phyloP scores from a whole-genome alignment of 2,888 invertebrate species.

The Drosophila multiciliata region DNA sequence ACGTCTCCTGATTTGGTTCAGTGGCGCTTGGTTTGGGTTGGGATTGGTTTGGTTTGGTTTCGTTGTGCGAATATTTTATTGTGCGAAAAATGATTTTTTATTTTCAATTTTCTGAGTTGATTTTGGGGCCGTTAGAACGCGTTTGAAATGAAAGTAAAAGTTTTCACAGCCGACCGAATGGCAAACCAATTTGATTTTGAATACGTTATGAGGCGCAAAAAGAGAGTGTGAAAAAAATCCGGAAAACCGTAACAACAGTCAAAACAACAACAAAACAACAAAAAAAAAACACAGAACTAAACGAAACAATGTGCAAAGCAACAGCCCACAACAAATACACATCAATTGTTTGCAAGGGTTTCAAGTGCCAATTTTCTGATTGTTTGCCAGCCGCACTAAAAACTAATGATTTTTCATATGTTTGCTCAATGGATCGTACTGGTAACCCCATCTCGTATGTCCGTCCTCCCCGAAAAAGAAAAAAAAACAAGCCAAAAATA shows the following conservation, averaged over 20 bases:
- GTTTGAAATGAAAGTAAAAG: constrained; percentile 70
- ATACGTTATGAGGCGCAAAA: constrained; percentile 81
- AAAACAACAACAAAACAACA: constrained; percentile 18
- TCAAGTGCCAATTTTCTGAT: constrained; percentile 77
- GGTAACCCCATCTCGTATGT: neutral
- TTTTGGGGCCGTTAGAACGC: constrained; percentile 41
- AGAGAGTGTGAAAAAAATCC: constrained; percentile 74
- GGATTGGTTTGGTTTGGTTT: constrained; percentile 20
- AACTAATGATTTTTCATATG: constrained; percentile 82
- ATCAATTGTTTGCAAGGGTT: constrained; percentile 68
- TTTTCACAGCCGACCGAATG: constrained; percentile 63
- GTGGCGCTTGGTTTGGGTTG: constrained; percentile 11
- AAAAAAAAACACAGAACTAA: constrained; percentile 1
- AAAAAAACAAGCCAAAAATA: constrained; percentile 24
- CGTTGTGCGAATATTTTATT: constrained; percentile 76
- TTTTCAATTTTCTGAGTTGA: constrained; percentile 68
- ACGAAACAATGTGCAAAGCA: constrained; percentile 21
- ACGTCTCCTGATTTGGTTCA: constrained; percentile 20
- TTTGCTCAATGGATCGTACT: constrained; percentile 72
- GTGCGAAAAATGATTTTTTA: constrained; percentile 82
- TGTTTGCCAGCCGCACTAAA: constrained; percentile 79
- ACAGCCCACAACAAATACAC: constrained; percentile 33
- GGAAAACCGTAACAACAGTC: constrained; percentile 61
- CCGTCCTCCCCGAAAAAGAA: neutral
- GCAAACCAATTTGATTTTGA: constrained; percentile 78